Evolutionary conservation across 2,888 invertebrate genomes (phyloP), one percentile per base, ranked within the genome.

Genomic region (Eristalis pertinax): DNA sequence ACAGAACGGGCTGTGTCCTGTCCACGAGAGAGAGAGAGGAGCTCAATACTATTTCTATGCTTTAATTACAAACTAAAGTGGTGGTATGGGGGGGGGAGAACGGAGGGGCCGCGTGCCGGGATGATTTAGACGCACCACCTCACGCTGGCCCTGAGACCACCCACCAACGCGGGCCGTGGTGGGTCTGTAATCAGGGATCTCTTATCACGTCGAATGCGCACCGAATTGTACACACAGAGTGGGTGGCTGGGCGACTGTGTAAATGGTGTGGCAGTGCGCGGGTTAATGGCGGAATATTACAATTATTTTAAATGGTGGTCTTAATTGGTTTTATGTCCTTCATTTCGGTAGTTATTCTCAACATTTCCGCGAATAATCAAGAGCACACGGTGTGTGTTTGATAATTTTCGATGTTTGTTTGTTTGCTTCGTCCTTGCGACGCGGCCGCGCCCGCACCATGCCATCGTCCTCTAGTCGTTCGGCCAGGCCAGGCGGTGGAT

Each of bases 291-390:
- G 79, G 84, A 88, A 88, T 84, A 88, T 84, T 84, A 88, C 88
- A 84, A 81, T 88, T 88, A 88, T 88, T 88, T 88, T 84, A 88
- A 84, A 88, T 88, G 88, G 88, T 84, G 84, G 84, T 88, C 88
- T 84, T 88, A 88, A 88, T 88, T 88, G 88, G 88, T 88, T 88
- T 88, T 88, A 88, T 88, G 88, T 88, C 88, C 84, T 80, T 88
- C 75, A 87, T 87, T 87, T 87, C 65, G 84, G 87, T 79, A 87
- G 87, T 84, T 87, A 87, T 84, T 87, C 79, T 84, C 87, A 72
- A 84, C 87, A 87, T 87, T 87, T 87, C 84, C 87, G 87, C 82
- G 82, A 76, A 82, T 82, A 82, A 76, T 82, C 82, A 87, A 63
- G 75, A 84, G 79, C 87, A 87, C 79, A 79, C 84, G 84, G 87